Evolutionary conservation across 2,888 invertebrate genomes (phyloP), one percentile per base, ranked within the genome.

Genomic region (Trachelus iudaicus): DNA sequence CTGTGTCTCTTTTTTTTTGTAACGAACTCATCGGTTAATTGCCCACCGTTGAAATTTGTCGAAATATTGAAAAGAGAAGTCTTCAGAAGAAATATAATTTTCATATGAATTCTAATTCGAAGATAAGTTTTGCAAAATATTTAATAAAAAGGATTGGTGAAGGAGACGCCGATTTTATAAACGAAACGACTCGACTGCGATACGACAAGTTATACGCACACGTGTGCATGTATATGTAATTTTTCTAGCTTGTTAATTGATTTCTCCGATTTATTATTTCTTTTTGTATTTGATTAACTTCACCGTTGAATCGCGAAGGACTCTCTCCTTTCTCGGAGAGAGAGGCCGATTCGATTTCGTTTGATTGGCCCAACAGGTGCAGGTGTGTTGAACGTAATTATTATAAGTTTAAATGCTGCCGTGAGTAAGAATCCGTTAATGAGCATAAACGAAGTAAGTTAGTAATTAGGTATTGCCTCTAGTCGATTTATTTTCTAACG

Each of bases 391-490:
- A 68, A 69, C 34, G 33, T 75, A 75, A 34, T 33, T 34, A 33
- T 73, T 68, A 34, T 35, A 75, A 31, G 68, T 68, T 56, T 75
- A 40, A n/a, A 73, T 56, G 71, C 71, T 71, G 71, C 71, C 71
- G 71, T 71, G 71, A 71, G 71, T 71, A 71, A 71, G 71, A 71
- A 71, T 71, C 71, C 31, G 71, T 71, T 71, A 71, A 31, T 12
- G 71, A 30, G 71, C 71, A 71, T 71, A 34, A 71, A 1, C 34
- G 34, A 71, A 33, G 9, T 71, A 73, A 80, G 75, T 79, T 83
- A 84, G 81, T 75, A 78, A 79, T 78, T 83, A 82, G 77, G 79
- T 79, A 79, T 83, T 77, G 78, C 80, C 79, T 86, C 86, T 86
- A 86, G 86, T 86, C 86, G 83, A 85, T 77, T 74, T 80, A 76